Conservation (phyloP, 2,888 invertebrate genomes). For the Nebria brevicollis region DNA sequence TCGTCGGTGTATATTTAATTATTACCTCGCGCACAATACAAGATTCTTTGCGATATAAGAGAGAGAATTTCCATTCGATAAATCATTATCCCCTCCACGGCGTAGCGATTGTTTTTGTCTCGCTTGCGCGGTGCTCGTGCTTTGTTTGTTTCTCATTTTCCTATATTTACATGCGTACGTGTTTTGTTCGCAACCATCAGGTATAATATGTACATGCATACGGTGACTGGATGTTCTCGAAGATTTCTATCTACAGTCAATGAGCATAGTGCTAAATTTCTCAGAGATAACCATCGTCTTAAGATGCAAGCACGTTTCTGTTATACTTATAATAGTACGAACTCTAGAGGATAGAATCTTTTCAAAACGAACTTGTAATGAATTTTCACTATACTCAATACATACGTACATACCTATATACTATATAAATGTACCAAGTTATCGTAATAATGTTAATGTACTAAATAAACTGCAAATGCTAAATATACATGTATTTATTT, state of each 20-base stretch:
- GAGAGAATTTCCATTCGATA: constrained; percentile 38
- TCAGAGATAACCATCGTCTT: not conserved
- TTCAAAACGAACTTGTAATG: not conserved
- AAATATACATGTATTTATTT: not conserved
- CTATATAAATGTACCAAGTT: not conserved
- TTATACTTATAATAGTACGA: not conserved
- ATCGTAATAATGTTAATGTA: too few relatives aligned
- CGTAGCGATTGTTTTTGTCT: not conserved
- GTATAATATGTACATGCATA: not conserved
- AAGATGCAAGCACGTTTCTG: not conserved
- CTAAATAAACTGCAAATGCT: too few relatives aligned
- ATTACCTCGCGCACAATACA: constrained; percentile 38
- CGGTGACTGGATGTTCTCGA: not conserved
- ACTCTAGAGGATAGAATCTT: not conserved
- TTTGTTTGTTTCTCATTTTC: not conserved
- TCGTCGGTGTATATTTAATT: constrained; percentile 42
- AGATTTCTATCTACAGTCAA: not conserved
- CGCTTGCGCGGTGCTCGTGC: not conserved
- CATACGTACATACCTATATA: not conserved
- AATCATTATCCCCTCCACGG: constrained; percentile 30
- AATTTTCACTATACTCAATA: not conserved
- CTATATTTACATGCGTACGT: not conserved
- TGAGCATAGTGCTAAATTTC: not conserved
- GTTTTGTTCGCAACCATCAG: not conserved
- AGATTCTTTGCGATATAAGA: constrained; percentile 4